phyloP scores from a whole-genome alignment of 2,113 vertebrate species.

The Gallinago jamesoni region DNA sequence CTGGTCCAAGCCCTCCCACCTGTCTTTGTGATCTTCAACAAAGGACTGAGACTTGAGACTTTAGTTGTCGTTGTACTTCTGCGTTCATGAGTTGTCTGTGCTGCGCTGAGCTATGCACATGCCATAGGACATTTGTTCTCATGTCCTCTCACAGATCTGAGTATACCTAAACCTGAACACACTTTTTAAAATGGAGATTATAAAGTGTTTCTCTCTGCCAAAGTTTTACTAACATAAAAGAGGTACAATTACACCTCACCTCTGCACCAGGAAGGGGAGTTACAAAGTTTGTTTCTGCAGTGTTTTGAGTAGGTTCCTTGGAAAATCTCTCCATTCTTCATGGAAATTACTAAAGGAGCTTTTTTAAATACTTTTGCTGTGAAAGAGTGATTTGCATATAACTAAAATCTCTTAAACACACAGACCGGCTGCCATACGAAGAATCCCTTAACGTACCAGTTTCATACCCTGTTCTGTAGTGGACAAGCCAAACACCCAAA shows the following conservation, averaged over 20 bases:
- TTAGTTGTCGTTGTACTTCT: not conserved
- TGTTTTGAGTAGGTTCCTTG: not conserved
- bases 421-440: not conserved
- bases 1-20: not conserved
- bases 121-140: not conserved
- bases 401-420: not conserved
- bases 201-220: not conserved
- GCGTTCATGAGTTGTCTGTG: not conserved
- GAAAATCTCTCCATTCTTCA: not conserved
- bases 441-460: not conserved
- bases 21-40: not conserved
- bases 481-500: not conserved
- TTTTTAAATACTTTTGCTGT: not conserved
- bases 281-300: not conserved
- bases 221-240: not conserved
- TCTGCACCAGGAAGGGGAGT: not conserved
- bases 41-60: not conserved
- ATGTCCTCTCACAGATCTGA: not conserved
- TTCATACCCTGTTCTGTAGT: not conserved
- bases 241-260: not conserved
- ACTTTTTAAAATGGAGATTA: not conserved
- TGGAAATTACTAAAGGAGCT: not conserved
- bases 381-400: slow-evolving; percentile 1
- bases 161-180: not conserved
- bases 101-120: not conserved